Evolutionary conservation across 2,888 invertebrate species (phyloP).

Genomic region (Pristionchus fissidentatus): DNA sequence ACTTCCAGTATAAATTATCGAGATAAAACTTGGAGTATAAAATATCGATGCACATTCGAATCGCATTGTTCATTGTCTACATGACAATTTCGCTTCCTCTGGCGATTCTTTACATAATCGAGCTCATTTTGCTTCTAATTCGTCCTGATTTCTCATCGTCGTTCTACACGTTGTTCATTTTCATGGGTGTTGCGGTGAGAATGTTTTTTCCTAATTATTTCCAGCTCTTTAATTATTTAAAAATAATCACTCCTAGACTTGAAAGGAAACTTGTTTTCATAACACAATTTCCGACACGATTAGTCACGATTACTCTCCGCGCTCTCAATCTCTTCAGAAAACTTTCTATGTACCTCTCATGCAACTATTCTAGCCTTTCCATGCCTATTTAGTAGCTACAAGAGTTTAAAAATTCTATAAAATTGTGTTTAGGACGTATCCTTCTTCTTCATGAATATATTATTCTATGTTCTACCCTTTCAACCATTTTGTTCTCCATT

Average conservation of each 20-base stretch:
- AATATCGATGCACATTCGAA: constrained; percentile 16
- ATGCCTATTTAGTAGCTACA: too few relatives aligned
- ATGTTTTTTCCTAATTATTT: too few relatives aligned
- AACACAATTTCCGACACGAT: too few relatives aligned
- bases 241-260: too few relatives aligned
- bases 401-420: neutral
- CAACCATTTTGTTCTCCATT: neutral
- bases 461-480: neutral
- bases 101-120: neutral
- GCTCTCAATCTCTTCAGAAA: too few relatives aligned
- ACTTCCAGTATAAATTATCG: too few relatives aligned
- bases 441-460: neutral
- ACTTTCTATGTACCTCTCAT: too few relatives aligned
- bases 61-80: neutral
- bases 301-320: too few relatives aligned
- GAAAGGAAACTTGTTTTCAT: too few relatives aligned
- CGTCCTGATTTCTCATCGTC: neutral
- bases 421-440: neutral
- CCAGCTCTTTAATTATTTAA: too few relatives aligned
- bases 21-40: too few relatives aligned
- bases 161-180: constrained; percentile 21
- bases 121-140: neutral
- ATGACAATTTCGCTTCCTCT: neutral
- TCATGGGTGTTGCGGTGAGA: neutral
- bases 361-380: too few relatives aligned